Evolutionary conservation across 2,113 vertebrate species (phyloP).

Genomic region (Jaculus jaculus): DNA sequence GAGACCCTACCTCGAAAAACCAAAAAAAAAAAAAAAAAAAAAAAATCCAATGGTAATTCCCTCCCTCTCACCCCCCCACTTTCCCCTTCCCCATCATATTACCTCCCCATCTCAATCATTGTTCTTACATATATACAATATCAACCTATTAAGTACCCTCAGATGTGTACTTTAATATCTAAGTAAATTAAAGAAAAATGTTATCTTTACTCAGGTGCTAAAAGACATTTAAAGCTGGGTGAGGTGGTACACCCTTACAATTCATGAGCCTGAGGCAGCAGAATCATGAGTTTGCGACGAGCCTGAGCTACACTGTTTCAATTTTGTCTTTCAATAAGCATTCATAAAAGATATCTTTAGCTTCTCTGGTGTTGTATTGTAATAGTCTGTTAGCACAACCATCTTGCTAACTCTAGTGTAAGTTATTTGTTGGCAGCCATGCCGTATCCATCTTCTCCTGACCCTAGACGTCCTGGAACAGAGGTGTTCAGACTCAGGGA

Average conservation of each 20-base stretch:
- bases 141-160: too few species aligned
- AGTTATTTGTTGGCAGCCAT: not conserved
- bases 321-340: not conserved
- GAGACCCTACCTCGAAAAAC: too few species aligned
- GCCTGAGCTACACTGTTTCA: not conserved
- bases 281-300: too few species aligned
- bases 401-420: not conserved
- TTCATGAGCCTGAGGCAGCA: too few species aligned
- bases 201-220: not conserved
- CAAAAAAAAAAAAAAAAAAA: too few species aligned
- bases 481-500: not conserved
- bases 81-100: too few species aligned
- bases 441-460: not conserved
- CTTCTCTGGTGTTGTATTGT: not conserved
- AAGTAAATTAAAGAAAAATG: not conserved
- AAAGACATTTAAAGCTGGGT: slow-evolving; percentile 11
- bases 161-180: not conserved
- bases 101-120: too few species aligned
- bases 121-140: too few species aligned
- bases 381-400: not conserved
- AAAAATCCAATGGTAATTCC: too few species aligned
- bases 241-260: too few species aligned
- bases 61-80: too few species aligned
- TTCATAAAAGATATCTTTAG: not conserved
- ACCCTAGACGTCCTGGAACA: not conserved